Evolutionary conservation across 2,113 vertebrate species (phyloP), one percentile per base, ranked within the genome.

Genomic region (Lota lota): DNA sequence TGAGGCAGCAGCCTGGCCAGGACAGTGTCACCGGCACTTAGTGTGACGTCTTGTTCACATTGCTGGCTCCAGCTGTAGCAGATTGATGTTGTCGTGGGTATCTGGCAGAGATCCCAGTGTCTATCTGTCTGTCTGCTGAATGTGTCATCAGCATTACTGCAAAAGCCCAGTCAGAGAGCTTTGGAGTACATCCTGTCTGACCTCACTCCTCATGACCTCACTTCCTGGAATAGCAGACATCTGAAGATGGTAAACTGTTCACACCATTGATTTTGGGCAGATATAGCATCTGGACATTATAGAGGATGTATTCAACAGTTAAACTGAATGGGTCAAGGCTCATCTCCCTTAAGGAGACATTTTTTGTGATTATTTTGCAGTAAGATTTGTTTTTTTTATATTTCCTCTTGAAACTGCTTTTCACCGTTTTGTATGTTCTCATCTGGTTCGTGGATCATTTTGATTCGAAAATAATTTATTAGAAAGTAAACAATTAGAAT

Each of bases 111-210:
- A 16, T 82, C 83, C 79, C 67, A 57, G 63, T 61, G n/a, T 76
- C 53, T 56, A 16, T 47, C 40, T 47, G 40, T 12, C 69, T 66
- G 21, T 22, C 68, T 67, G 59, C 16, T 53, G 64, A 61, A 79
- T 72, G 59, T 82, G 79, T 87, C 83, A 83, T 82, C 80, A 73
- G 82, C 79, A 82, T 73, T 65, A 2, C 17, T 61, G 40, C 40
- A 47, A 33, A 33, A 78, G 80, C 73, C 76, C 15, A 61, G 75
- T 80, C 84, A 80, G 75, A 56, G 70, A 66, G 16, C 54, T 22
- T 67, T 47, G 40, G 40, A 12, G 40, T 47, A 14, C 40, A 47
- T 72, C 56, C 74, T 51, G 70, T 66, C 67, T 80, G 78, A 82
- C 74, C 82, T 84, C 68, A 53, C 66, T 1, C 40, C 51, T 17